These are phyloP conservation scores for Staurois parvus DNA, from an alignment of 2,797 vertebrate species.

Conservation along the genomic window DNA sequence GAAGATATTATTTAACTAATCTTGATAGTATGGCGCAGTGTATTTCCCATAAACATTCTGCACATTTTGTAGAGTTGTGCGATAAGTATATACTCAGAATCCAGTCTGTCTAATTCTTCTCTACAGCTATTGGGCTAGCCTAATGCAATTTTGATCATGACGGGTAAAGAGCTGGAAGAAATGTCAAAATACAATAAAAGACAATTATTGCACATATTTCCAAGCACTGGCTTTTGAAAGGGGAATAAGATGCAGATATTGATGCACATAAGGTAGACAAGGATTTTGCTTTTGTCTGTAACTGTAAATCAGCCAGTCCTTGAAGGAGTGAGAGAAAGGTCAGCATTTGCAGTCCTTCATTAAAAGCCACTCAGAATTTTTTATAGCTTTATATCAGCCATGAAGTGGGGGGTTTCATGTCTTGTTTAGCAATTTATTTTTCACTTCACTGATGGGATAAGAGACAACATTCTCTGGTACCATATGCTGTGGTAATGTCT, in stretches of 20 bases:
- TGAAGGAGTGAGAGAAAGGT: conserved; percentile 47
- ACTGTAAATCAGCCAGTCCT: conserved; percentile 45
- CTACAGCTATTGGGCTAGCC: not conserved
- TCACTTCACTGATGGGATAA: not conserved
- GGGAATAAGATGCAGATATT: conserved; percentile 22
- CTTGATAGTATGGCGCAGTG: not conserved
- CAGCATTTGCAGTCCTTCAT: conserved; percentile 33
- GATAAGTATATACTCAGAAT: too few relatives aligned
- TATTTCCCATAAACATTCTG: too few relatives aligned
- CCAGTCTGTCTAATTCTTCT: too few relatives aligned
- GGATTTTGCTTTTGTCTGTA: conserved; percentile 30
- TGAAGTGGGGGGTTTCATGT: not conserved
- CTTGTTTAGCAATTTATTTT: conserved; percentile 9
- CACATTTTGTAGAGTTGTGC: too few relatives aligned
- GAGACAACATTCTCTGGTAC: not conserved
- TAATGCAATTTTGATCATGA: not conserved
- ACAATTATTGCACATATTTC: conserved; percentile 29
- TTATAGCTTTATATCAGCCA: conserved; percentile 31
- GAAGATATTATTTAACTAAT: not conserved
- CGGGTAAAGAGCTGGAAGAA: not conserved
- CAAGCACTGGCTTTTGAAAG: conserved; percentile 24
- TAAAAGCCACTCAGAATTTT: conserved; percentile 34
- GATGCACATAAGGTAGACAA: conserved; percentile 30
- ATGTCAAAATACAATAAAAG: conserved; percentile 17
- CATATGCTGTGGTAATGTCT: not conserved